Base-by-base conservation (phyloP, 2,797 vertebrate genomes). In the Chelidonichthys spinosus region DNA sequence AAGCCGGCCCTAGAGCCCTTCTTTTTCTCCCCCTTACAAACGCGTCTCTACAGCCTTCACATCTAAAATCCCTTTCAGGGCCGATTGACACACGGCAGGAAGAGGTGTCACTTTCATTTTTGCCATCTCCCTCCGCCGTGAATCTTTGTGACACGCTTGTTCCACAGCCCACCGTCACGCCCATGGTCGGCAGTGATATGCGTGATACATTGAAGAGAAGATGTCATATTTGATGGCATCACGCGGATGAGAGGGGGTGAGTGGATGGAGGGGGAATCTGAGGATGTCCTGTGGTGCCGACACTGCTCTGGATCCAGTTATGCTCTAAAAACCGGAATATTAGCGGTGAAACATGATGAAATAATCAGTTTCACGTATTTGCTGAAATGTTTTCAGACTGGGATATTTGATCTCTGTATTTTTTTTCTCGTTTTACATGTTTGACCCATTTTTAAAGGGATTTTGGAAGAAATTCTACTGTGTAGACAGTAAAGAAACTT, bases 21-120 rank as follows among this genome's bases (percentile, higher is more conserved):
- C 17, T 67, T 39, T 18, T 43, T 44, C 49, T 0, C 17, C 1
- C 33, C 42, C 32, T 63, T 39, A 69, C 50, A 71, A 82, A 76
- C 56, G 71, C 11, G 6, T 79, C 72, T 78, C 73, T 43, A 68
- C 54, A 72, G 72, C 83, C 73, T 75, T 68, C 62, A 68, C 72
- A 80, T 83, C 81, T 72, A 72, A 84, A 82, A 56, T 1, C 37
- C 58, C 71, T 72, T 72, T 82, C 80, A 18, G 81, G 80, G 88
- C 69, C 43, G 49, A 79, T 69, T 79, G 86, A 87, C 85, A 89
- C 79, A n/a, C 66, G 81, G 82, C 84, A 85, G 78, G 81, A 76
- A 69, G 84, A 86, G 64, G 83, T 87, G 91, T 87, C 85, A 84
- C 74, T 85, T 90, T 82, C 73, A 83, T 85, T 87, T 84, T 60